These are phyloP conservation scores for Sphyrna mokarran DNA, from an alignment of 2,113 vertebrate species.

Conservation along the genomic window DNA sequence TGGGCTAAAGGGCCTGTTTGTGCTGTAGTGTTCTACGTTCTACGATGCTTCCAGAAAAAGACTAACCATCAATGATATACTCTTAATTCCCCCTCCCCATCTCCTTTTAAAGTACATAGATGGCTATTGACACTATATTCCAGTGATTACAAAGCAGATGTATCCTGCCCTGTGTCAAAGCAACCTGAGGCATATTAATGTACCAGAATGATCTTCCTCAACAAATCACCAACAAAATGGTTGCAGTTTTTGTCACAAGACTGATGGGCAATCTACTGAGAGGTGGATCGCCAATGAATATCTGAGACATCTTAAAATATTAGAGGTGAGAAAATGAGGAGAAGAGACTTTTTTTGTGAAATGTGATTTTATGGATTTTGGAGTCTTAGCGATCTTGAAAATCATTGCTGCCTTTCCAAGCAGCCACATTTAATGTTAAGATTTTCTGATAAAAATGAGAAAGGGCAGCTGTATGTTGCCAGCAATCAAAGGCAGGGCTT, in stretches of 20 bases:
- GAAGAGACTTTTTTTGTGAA: too few relatives aligned
- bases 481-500: background rate
- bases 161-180: background rate
- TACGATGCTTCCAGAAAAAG: too few relatives aligned
- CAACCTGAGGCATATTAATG: background rate
- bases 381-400: background rate
- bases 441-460: background rate
- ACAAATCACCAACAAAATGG: background rate
- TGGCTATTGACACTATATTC: too few relatives aligned
- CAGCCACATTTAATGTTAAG: background rate
- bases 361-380: background rate
- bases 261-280: background rate
- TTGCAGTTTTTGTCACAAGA: background rate
- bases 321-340: too few relatives aligned
- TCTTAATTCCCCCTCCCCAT: too few relatives aligned
- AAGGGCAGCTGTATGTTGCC: background rate
- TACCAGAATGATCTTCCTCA: background rate
- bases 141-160: background rate
- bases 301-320: background rate
- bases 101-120: too few relatives aligned
- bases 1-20: too few relatives aligned
- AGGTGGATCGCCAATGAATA: background rate
- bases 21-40: too few relatives aligned
- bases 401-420: background rate
- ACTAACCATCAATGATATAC: too few relatives aligned